A percentile compares a stretch with the other conserved stretches of the same genome.
Conservation (phyloP, 1,140 invertebrate species). For the Ips typographus region DNA sequence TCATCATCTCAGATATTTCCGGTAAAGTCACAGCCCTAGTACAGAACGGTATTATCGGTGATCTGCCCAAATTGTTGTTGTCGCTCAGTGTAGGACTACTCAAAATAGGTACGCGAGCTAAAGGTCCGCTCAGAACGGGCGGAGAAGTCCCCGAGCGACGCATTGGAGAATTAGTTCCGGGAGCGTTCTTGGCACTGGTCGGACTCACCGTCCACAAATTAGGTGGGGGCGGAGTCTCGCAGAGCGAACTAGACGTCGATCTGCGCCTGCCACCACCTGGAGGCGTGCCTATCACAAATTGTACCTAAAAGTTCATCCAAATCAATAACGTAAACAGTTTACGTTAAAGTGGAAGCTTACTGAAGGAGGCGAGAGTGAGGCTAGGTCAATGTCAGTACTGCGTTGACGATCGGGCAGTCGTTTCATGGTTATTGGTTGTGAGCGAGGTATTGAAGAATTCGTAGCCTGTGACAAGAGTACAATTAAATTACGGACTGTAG, state of each 20-base stretch:
- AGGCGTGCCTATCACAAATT: slow-evolving; percentile 89
- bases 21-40: slow-evolving; percentile 75
- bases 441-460: slow-evolving; percentile 66
- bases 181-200: slow-evolving; percentile 57
- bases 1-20: slow-evolving; percentile 69
- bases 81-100: slow-evolving; percentile 57
- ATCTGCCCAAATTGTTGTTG: slow-evolving; percentile 57
- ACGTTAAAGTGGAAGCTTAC: slow-evolving; percentile 53
- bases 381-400: slow-evolving; percentile 67
- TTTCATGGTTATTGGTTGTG: slow-evolving; percentile 80
- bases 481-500: background rate
- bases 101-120: slow-evolving; percentile 62
- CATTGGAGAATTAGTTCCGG: slow-evolving; percentile 65
- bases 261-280: slow-evolving; percentile 69
- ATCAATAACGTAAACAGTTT: slow-evolving; percentile 1
- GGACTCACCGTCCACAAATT: slow-evolving; percentile 80
- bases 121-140: slow-evolving; percentile 64
- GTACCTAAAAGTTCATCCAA: slow-evolving; percentile 58
- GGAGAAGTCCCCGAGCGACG: slow-evolving; percentile 73
- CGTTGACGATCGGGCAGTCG: slow-evolving; percentile 65
- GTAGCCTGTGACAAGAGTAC: slow-evolving; percentile 22
- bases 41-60: slow-evolving; percentile 65
- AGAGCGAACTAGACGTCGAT: slow-evolving; percentile 64
- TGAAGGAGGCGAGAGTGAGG: slow-evolving; percentile 85
- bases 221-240: slow-evolving; percentile 76